phyloP scores from a whole-genome alignment of 2,797 vertebrate genomes.

The Oryzias dopingdopingensis region DNA sequence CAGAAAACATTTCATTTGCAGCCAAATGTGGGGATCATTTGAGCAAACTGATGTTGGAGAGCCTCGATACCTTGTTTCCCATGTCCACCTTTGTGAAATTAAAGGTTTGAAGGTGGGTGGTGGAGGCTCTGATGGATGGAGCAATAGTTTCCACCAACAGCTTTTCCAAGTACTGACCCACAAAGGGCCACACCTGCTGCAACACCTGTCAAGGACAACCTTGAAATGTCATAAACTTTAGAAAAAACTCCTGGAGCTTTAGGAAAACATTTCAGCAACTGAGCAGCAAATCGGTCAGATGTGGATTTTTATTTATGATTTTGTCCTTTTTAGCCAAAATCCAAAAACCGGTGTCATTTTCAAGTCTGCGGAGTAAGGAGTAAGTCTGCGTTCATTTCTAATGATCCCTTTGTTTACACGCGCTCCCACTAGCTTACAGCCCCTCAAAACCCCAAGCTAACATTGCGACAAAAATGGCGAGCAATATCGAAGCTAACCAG shows the following conservation, averaged over 20 bases:
- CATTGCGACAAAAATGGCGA: no score
- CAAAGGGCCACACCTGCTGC: conserved; percentile 91
- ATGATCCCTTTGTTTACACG: no score
- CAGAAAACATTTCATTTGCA: conserved; percentile 8
- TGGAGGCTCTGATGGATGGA: conserved; percentile 85
- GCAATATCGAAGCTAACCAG: no score
- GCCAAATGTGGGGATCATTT: background rate
- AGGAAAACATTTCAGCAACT: background rate
- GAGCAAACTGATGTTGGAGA: background rate
- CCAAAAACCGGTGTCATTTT: no score
- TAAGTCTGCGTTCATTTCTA: no score
- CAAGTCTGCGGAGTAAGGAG: no score
- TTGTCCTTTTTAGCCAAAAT: no score
- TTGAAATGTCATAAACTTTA: conserved; percentile 1
- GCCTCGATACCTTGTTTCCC: conserved; percentile 84
- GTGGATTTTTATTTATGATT: no score
- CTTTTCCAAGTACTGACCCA: conserved; percentile 92
- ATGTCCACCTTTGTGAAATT: conserved; percentile 89
- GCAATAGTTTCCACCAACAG: conserved; percentile 89
- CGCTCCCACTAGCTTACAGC: no score
- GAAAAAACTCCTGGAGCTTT: background rate
- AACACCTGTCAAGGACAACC: conserved; percentile 75
- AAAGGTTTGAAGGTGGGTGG: conserved; percentile 88
- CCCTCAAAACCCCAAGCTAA: no score
- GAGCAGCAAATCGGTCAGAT: conserved; percentile 12